A percentile compares a stretch with the other conserved stretches of the same genome.
These are phyloP conservation scores for Plagodis pulveraria DNA, from an alignment of 2,888 invertebrate genomes.

Conservation along the genomic window DNA sequence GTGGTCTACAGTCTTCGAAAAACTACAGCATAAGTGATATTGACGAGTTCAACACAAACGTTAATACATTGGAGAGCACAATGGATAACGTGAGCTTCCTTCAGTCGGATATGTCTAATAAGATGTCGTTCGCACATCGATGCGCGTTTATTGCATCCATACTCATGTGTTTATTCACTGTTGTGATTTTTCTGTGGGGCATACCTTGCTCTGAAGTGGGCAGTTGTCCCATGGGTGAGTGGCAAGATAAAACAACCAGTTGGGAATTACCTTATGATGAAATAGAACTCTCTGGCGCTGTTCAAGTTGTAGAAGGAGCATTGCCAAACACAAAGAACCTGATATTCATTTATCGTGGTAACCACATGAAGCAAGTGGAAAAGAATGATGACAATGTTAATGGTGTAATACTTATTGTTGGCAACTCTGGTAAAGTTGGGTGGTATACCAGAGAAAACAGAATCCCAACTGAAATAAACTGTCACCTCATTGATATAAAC, in stretches of 20 bases:
- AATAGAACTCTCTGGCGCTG: constrained; percentile 88
- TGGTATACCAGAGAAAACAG: constrained; percentile 90
- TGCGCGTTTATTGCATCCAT: constrained; percentile 89
- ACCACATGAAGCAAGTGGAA: constrained; percentile 83
- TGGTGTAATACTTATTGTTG: constrained; percentile 89
- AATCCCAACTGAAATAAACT: constrained; percentile 90
- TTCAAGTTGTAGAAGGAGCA: constrained; percentile 88
- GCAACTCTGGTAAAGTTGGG: constrained; percentile 88
- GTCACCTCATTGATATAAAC: constrained; percentile 89
- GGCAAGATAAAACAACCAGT: constrained; percentile 85
- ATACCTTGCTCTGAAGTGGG: constrained; percentile 90
- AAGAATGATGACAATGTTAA: constrained; percentile 81
- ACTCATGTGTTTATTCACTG: constrained; percentile 88
- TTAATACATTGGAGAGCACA: constrained; percentile 76
- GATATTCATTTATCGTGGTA: constrained; percentile 90
- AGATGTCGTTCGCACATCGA: constrained; percentile 88
- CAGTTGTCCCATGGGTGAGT: constrained; percentile 86
- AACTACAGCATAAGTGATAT: constrained; percentile 77
- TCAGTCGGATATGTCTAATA: constrained; percentile 76
- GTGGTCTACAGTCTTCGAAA: constrained; percentile 73
- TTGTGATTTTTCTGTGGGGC: constrained; percentile 90
- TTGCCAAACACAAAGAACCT: constrained; percentile 88
- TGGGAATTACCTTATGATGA: constrained; percentile 89
- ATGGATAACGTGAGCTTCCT: constrained; percentile 80
- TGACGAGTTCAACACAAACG: constrained; percentile 77